These are phyloP conservation scores for Dryoscopus gambensis DNA, from an alignment of 2,113 vertebrate genomes.

Conservation along the genomic window DNA sequence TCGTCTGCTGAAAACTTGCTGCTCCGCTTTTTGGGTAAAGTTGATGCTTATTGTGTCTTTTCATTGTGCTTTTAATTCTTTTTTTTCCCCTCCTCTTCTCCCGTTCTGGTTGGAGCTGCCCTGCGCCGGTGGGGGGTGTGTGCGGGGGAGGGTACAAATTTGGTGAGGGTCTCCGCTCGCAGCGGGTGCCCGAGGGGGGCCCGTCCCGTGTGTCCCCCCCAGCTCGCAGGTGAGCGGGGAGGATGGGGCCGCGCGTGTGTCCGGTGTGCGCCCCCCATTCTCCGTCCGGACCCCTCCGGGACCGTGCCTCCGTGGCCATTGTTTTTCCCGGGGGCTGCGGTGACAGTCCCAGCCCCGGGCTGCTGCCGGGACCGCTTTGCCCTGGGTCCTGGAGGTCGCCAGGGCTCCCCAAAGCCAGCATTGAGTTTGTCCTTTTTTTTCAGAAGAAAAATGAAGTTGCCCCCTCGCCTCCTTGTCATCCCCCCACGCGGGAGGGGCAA, in stretches of 20 bases:
- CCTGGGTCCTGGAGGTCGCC: neutral
- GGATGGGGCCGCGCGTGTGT: neutral
- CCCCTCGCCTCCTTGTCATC: neutral
- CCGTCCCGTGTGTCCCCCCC: neutral
- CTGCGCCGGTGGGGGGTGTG: neutral
- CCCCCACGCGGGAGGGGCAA: slow-evolving; percentile 29
- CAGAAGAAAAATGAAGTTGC: neutral
- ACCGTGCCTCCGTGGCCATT: neutral
- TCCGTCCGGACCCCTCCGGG: neutral
- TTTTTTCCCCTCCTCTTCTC: neutral
- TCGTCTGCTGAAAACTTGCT: slow-evolving; percentile 54
- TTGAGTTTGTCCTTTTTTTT: neutral
- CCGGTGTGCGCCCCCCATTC: neutral
- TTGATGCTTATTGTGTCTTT: slow-evolving; percentile 42
- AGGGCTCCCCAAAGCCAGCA: neutral
- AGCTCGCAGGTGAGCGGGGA: neutral
- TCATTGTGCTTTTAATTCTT: neutral
- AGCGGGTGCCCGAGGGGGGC: neutral
- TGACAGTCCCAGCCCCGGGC: neutral
- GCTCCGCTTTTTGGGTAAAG: slow-evolving; percentile 60
- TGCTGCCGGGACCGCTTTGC: neutral
- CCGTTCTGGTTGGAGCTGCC: neutral
- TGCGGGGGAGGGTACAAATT: neutral
- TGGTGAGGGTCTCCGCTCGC: neutral
- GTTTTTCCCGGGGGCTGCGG: neutral